A percentile compares a stretch with the other conserved stretches of the same genome.
Conservation (phyloP, 2,113 vertebrate species). For the Ctenodactylus gundi region DNA sequence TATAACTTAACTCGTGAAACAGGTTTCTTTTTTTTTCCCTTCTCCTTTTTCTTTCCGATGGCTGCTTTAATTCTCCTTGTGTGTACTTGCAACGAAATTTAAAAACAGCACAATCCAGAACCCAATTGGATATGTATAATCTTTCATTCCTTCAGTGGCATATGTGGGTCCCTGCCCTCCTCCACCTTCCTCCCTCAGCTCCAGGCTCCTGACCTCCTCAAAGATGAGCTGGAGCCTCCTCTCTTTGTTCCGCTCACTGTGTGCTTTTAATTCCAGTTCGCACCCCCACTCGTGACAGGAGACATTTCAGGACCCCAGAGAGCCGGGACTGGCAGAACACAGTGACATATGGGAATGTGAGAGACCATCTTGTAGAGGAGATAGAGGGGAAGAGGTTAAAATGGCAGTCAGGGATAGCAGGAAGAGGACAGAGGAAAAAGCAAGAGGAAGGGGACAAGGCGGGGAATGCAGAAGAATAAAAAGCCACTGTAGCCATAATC, state of each 20-base stretch:
- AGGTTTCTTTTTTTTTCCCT: not conserved
- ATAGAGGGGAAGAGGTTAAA: not conserved
- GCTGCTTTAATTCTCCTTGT: not conserved
- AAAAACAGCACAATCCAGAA: constrained; percentile 33
- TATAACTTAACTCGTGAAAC: constrained; percentile 10
- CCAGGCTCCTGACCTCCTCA: not conserved
- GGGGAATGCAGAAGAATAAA: not conserved
- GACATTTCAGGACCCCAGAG: constrained; percentile 61
- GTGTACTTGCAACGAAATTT: constrained; percentile 47
- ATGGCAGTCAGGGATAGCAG: not conserved
- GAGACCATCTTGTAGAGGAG: not conserved
- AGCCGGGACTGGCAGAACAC: constrained; percentile 44
- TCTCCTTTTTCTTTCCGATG: not conserved
- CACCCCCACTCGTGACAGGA: constrained; percentile 35
- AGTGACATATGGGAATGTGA: constrained; percentile 2
- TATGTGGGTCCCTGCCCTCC: not conserved
- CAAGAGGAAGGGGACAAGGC: not conserved
- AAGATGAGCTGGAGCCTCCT: not conserved
- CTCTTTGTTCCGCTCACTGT: not conserved
- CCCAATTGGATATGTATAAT: not conserved
- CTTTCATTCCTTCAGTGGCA: not conserved
- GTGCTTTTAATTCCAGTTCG: constrained; percentile 14
- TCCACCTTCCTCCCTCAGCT: not conserved
- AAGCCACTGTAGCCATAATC: not conserved
- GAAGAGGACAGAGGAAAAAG: not conserved